Evolutionary conservation across 2,797 vertebrate genomes (phyloP), one percentile per base, ranked within the genome.

Genomic region (Hephaestus fuliginosus): DNA sequence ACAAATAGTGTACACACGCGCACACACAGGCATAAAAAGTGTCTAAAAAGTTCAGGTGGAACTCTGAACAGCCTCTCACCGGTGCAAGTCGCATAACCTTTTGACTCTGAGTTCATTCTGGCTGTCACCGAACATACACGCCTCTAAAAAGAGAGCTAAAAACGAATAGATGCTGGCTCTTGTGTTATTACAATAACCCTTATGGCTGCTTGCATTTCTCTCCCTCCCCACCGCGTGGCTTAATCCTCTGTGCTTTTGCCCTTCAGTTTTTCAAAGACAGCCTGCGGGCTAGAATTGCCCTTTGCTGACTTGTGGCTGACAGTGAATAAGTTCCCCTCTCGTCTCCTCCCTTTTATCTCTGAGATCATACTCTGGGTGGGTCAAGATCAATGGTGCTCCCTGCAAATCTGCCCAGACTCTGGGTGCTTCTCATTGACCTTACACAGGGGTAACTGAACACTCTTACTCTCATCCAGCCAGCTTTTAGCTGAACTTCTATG

Each of bases 251-350:
- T 70, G 89, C 92, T 94, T 92, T 93, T 92, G 89, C 92, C 93
- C 94, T 94, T 95, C 92, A 90, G 82, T 91, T 91, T 94, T 94
- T 95, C 94, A 95, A 95, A 95, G 95, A 89, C 91, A 93, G 94
- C 95, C 95, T 89, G 93, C 91, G 44, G 94, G 94, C 92, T 91
- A 90, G 94, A 94, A 90, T 94, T 94, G 94, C 92, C 94, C 94
- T 95, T 90, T 90, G 90, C 92, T 93, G 94, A 95, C 93, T 95
- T 70, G 86, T 39, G 83, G 89, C 92, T 95, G 95, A 94, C 95
- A 94, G 94, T 90, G 92, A 95, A 90, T 95, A 94, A 93, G 92
- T 94, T 95, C 84, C 85, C 74, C 78, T 91, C 92, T 92, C 89
- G 82, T 91, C 92, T 93, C 83, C 90, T 90, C 80, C 89, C 93